These are phyloP conservation scores for Porphyrio hochstetteri DNA, from an alignment of 2,113 vertebrate genomes.

Conservation along the genomic window DNA sequence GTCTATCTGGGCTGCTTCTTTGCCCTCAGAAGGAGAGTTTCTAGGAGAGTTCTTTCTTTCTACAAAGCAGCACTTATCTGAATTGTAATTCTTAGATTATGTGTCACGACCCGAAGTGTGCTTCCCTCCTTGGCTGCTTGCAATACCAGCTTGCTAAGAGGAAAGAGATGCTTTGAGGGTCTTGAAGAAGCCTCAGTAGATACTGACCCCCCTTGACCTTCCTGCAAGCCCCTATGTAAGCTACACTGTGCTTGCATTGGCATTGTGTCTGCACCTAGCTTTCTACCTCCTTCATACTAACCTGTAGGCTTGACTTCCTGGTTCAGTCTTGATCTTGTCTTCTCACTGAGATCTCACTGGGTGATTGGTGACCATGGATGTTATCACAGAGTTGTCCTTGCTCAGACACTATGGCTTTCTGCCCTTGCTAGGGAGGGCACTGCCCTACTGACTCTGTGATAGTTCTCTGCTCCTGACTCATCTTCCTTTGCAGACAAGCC, in stretches of 20 bases:
- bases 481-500: background rate
- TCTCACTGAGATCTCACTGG: background rate
- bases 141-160: background rate
- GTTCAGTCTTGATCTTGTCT: background rate
- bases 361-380: background rate
- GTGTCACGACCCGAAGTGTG: background rate
- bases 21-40: background rate
- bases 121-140: background rate
- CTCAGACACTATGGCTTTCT: background rate
- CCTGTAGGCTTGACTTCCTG: background rate
- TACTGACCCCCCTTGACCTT: background rate
- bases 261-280: background rate
- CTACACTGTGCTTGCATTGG: background rate
- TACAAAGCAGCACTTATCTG: background rate
- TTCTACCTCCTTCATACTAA: background rate
- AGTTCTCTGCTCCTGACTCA: background rate
- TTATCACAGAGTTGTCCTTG: background rate
- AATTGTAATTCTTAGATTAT: background rate
- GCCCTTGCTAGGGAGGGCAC: background rate
- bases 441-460: background rate
- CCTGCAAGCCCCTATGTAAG: background rate
- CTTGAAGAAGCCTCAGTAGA: background rate
- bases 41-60: background rate
- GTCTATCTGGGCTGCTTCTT: background rate
- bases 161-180: background rate